These are phyloP conservation scores for Leptinotarsa rubiginosa DNA, from an alignment of 2,888 invertebrate species.

Conservation along the genomic window DNA sequence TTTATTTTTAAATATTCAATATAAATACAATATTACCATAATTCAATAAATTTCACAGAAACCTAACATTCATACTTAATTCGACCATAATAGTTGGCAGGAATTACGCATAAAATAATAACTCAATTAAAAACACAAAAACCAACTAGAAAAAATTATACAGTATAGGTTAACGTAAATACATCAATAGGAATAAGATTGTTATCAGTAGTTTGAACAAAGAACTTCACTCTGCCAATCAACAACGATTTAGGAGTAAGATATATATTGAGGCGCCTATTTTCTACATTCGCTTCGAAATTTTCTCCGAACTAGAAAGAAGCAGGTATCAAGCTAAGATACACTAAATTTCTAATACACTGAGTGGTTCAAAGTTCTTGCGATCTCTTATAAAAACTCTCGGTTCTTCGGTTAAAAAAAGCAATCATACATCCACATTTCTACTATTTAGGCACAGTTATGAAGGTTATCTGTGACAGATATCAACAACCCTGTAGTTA, in stretches of 20 bases:
- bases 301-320: not conserved
- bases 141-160: slow-evolving; percentile 41
- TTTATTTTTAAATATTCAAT: slow-evolving; percentile 46
- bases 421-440: slow-evolving; percentile 13
- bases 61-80: slow-evolving; percentile 44
- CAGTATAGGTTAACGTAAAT: slow-evolving; percentile 4
- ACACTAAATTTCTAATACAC: slow-evolving; percentile 4
- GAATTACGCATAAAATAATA: slow-evolving; percentile 44
- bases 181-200: not conserved
- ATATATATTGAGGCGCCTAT: slow-evolving; percentile 11
- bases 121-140: slow-evolving; percentile 42
- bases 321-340: not conserved
- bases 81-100: slow-evolving; percentile 47
- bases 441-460: slow-evolving; percentile 14
- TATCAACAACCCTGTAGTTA: slow-evolving; percentile 15
- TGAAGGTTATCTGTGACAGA: slow-evolving; percentile 12
- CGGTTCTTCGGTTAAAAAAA: not conserved
- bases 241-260: not conserved
- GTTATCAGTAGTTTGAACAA: not conserved
- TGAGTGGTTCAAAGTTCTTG: slow-evolving; percentile 12
- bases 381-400: slow-evolving; percentile 13
- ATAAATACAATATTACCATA: slow-evolving; percentile 48
- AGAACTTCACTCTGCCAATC: not conserved
- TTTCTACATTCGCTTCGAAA: not conserved
- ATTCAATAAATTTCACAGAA: slow-evolving; percentile 45